Percentiles rank a stretch among this genome's conserved stretches.
Evolutionary conservation across 2,888 invertebrate genomes (phyloP).

Genomic region (Tachystola acroxantha): DNA sequence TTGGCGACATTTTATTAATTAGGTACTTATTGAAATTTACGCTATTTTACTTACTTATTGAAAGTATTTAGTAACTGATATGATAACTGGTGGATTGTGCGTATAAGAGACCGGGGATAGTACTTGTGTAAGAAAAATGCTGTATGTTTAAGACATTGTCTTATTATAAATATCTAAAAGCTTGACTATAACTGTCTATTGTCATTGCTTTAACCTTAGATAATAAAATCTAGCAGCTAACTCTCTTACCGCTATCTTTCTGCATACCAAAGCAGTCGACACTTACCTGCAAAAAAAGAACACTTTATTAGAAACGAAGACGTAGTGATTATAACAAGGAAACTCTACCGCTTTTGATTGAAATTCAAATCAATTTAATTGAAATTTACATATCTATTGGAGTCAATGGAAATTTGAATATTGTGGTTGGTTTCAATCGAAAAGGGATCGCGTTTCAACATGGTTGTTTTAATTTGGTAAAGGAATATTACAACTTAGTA

Average conservation of each 20-base stretch:
- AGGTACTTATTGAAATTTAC: too few relatives aligned
- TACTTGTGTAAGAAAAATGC: too few relatives aligned
- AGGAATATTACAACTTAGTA: not conserved
- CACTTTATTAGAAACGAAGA: constrained; percentile 2
- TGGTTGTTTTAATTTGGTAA: not conserved
- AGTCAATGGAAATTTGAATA: constrained; percentile 12
- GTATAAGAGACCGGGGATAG: too few relatives aligned
- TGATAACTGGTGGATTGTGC: too few relatives aligned
- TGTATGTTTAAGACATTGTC: too few relatives aligned
- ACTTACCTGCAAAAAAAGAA: constrained; percentile 17
- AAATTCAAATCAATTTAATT: constrained; percentile 12
- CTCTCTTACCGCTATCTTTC: not conserved
- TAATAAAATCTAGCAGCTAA: not conserved
- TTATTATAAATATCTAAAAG: too few relatives aligned
- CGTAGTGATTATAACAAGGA: not conserved
- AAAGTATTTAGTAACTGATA: too few relatives aligned
- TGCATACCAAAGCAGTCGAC: too few relatives aligned
- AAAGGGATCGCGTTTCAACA: constrained; percentile 1
- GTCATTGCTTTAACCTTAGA: not conserved
- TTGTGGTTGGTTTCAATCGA: constrained; percentile 1
- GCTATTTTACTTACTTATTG: too few relatives aligned
- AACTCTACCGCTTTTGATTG: constrained; percentile 7
- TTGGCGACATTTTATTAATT: too few relatives aligned
- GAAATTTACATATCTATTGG: constrained; percentile 13
- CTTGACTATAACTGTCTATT: too few relatives aligned